Evolutionary conservation across 2,888 invertebrate species (phyloP).

Genomic region (Oasisia sp.): DNA sequence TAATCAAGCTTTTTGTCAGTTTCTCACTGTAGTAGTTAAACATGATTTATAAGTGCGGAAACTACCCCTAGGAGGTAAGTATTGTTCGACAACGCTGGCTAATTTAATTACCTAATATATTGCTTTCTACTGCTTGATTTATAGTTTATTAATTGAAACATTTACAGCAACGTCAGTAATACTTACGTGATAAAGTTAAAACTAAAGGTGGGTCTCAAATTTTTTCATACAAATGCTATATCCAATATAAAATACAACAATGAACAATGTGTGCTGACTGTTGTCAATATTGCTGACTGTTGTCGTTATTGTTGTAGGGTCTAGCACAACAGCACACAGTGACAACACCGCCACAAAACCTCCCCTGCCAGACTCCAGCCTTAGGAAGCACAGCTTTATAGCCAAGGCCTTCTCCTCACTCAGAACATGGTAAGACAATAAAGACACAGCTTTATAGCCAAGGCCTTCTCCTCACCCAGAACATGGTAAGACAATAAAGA

Average conservation of each 20-base stretch:
- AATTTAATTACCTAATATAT: no score
- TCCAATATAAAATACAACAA: neutral
- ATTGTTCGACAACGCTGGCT: no score
- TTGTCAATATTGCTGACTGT: neutral
- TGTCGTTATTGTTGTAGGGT: neutral
- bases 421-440: neutral
- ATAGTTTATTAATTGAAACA: no score
- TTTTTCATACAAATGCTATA: no score
- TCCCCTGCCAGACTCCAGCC: neutral
- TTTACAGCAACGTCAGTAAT: no score
- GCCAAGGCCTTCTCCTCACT: neutral
- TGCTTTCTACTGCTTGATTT: no score
- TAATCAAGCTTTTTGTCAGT: no score
- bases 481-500: conserved; percentile 8
- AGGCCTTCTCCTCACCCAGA: neutral
- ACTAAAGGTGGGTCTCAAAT: no score
- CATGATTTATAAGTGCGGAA: no score
- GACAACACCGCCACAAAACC: neutral
- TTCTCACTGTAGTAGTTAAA: no score
- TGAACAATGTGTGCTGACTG: neutral
- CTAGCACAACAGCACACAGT: neutral
- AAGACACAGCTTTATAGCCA: neutral
- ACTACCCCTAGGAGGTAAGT: no score
- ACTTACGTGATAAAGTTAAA: no score
- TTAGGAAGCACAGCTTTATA: neutral